Evolutionary conservation across 1,140 invertebrate genomes (phyloP).

Genomic region (Caerostris darwini): DNA sequence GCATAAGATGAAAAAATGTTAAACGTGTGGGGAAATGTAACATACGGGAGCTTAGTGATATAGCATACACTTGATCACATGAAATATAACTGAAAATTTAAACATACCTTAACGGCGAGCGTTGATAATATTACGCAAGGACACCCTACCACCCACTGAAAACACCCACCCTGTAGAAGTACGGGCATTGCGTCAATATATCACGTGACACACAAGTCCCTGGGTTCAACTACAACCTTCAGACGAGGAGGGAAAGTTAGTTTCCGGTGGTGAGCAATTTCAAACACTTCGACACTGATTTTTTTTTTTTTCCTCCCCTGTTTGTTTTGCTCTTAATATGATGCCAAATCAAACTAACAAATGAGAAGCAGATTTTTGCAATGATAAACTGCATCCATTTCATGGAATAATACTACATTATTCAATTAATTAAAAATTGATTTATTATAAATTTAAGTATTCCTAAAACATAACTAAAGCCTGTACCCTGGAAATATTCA

Average conservation of each 20-base stretch:
- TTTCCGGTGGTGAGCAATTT: slow-evolving; percentile 76
- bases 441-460: too few relatives aligned
- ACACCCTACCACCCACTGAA: slow-evolving; percentile 78
- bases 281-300: slow-evolving; percentile 61
- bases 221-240: slow-evolving; percentile 76
- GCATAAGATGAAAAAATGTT: neutral
- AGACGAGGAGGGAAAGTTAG: slow-evolving; percentile 69
- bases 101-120: slow-evolving; percentile 63
- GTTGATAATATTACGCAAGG: slow-evolving; percentile 71
- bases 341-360: slow-evolving; percentile 74
- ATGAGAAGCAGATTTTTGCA: neutral
- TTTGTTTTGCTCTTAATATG: slow-evolving; percentile 73
- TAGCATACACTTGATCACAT: neutral
- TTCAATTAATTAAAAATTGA: too few relatives aligned
- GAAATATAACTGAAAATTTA: neutral
- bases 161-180: slow-evolving; percentile 77
- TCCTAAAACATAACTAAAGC: too few relatives aligned
- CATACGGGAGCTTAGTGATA: neutral
- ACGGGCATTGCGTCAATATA: slow-evolving; percentile 78
- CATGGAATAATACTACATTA: too few relatives aligned
- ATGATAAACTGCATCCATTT: neutral
- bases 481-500: too few relatives aligned
- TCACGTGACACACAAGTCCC: slow-evolving; percentile 77
- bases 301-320: slow-evolving; percentile 47
- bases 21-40: neutral